Evolutionary conservation across 2,888 invertebrate genomes (phyloP).

Genomic region (Flabesymbios commensalis): DNA sequence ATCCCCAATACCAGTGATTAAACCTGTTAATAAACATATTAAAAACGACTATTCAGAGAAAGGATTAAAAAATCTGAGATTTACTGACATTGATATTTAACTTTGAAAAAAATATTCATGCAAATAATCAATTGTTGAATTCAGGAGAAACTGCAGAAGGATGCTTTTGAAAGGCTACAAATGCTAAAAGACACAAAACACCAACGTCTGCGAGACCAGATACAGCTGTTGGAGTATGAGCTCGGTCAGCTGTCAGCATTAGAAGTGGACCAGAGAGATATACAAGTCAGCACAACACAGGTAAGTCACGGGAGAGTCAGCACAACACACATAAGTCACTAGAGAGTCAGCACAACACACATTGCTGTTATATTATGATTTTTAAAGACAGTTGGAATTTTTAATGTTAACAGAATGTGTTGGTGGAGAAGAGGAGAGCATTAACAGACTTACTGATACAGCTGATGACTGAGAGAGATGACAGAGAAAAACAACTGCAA

Average conservation of each 20-base stretch:
- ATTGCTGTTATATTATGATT: too few species aligned
- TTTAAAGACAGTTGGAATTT: too few species aligned
- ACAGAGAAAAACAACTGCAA: conserved; percentile 50
- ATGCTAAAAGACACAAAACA: conserved; percentile 53
- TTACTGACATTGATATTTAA: background rate
- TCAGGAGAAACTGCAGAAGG: conserved; percentile 56
- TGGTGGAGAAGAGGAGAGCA: conserved; percentile 51
- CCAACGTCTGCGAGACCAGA: conserved; percentile 53
- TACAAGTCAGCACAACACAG: conserved; percentile 43
- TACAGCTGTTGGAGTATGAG: conserved; percentile 55
- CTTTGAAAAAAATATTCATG: too few species aligned
- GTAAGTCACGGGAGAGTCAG: too few species aligned
- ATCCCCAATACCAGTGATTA: too few species aligned
- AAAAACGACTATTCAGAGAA: too few species aligned
- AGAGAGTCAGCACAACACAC: too few species aligned
- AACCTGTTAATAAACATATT: too few species aligned
- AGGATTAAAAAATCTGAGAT: too few species aligned
- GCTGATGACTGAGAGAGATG: conserved; percentile 51
- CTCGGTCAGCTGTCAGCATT: conserved; percentile 50
- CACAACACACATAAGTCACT: too few species aligned
- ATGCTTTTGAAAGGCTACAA: conserved; percentile 56
- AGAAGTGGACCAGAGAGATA: conserved; percentile 49
- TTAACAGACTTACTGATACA: conserved; percentile 52
- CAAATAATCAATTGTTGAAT: too few species aligned
- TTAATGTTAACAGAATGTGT: conserved; percentile 40